phyloP scores from a whole-genome alignment of 2,113 vertebrate genomes.

The Suricata suricatta region DNA sequence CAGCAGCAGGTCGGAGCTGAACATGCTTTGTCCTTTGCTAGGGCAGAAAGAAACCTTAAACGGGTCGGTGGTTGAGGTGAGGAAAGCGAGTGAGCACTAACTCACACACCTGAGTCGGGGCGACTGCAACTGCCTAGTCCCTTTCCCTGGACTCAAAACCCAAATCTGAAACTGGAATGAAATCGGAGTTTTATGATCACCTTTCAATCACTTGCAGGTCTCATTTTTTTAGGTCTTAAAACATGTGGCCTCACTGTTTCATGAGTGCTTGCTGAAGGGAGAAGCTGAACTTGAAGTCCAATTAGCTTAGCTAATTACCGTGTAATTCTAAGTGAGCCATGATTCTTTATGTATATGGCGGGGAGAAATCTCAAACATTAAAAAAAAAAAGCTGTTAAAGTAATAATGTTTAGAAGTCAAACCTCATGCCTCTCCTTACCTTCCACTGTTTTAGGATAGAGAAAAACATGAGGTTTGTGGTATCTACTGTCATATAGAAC shows the following conservation, averaged over 20 bases:
- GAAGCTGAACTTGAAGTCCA: not conserved
- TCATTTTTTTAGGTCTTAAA: not conserved
- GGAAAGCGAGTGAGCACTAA: not conserved
- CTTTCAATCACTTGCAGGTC: slow-evolving; percentile 17
- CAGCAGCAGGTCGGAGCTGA: slow-evolving; percentile 33
- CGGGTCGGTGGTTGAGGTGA: not conserved
- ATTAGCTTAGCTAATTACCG: slow-evolving; percentile 23
- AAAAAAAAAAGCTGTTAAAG: not conserved
- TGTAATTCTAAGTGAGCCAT: slow-evolving; percentile 29
- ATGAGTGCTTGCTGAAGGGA: slow-evolving; percentile 27
- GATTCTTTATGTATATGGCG: slow-evolving; percentile 9
- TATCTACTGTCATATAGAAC: not conserved
- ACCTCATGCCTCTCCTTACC: not conserved
- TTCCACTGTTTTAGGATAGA: not conserved
- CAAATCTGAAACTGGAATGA: slow-evolving; percentile 26
- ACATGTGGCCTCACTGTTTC: not conserved
- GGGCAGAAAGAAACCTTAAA: not conserved
- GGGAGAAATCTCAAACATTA: slow-evolving; percentile 4
- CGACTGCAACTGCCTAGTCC: not conserved
- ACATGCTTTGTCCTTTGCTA: not conserved
- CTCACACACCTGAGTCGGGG: not conserved
- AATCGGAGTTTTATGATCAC: not conserved
- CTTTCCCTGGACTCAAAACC: not conserved
- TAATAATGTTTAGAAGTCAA: slow-evolving; percentile 21
- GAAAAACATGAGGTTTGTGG: not conserved